These are phyloP conservation scores for Phthorimaea operculella DNA, from an alignment of 1,140 invertebrate species.

Conservation along the genomic window DNA sequence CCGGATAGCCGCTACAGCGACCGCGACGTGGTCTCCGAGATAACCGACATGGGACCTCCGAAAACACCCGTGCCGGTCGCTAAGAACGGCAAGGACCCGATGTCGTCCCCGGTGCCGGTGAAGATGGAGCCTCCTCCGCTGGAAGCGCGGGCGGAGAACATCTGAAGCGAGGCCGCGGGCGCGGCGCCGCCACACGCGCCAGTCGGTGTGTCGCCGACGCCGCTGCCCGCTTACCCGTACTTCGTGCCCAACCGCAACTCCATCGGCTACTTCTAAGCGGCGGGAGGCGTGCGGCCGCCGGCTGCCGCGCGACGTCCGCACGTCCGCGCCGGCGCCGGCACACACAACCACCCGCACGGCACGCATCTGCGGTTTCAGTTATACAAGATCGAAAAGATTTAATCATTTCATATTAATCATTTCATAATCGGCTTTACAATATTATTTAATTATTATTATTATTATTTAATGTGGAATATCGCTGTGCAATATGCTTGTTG, in stretches of 20 bases:
- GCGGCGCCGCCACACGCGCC: constrained; percentile 31
- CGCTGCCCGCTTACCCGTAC: constrained; percentile 59
- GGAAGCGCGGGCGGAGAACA: constrained; percentile 49
- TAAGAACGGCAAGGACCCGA: constrained; percentile 49
- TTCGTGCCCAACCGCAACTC: constrained; percentile 58
- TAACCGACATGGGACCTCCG: constrained; percentile 54
- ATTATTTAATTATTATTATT: constrained; percentile 41
- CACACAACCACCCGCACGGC: background rate
- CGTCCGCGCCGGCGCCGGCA: background rate
- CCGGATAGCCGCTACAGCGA: constrained; percentile 54
- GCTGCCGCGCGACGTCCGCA: background rate
- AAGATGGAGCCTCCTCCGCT: constrained; percentile 50
- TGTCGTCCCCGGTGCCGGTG: constrained; percentile 40
- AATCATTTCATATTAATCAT: constrained; percentile 3
- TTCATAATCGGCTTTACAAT: constrained; percentile 37
- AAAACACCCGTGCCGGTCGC: constrained; percentile 41
- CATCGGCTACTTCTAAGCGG: constrained; percentile 46
- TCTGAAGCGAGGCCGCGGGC: constrained; percentile 62
- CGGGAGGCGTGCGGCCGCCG: background rate
- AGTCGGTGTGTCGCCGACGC: constrained; percentile 33
- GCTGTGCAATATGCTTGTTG: constrained; percentile 65
- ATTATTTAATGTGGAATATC: constrained; percentile 52
- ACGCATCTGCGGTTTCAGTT: background rate
- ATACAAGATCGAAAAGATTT: background rate
- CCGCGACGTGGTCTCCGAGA: constrained; percentile 40